phyloP scores from a whole-genome alignment of 2,113 vertebrate species.

The Lepidothrix coronata region DNA sequence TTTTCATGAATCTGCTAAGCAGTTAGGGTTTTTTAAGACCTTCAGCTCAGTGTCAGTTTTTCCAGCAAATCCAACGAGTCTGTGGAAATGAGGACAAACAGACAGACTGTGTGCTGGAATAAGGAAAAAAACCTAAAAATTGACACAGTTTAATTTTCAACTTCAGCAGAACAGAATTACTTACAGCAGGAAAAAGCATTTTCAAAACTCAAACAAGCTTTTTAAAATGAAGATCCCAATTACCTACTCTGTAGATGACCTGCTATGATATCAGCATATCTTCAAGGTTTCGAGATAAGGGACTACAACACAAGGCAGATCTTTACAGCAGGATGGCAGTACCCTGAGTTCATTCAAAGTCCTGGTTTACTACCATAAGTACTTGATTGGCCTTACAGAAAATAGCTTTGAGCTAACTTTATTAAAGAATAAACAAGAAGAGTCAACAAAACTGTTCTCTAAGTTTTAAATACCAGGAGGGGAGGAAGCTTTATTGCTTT shows the following conservation, averaged over 20 bases:
- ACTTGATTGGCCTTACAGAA: not conserved
- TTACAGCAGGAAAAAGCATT: not conserved
- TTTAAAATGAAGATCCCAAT: not conserved
- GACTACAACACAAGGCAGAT: not conserved
- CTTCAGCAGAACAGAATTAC: not conserved
- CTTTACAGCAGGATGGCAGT: slow-evolving; percentile 29
- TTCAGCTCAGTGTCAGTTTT: not conserved
- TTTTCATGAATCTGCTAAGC: not conserved
- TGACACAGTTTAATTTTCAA: not conserved
- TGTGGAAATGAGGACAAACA: not conserved
- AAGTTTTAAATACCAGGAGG: slow-evolving; percentile 40
- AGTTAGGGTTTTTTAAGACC: not conserved
- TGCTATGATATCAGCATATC: not conserved
- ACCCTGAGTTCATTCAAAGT: not conserved
- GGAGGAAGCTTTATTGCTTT: slow-evolving; percentile 55
- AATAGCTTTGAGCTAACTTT: slow-evolving; percentile 35
- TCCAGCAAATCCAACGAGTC: not conserved
- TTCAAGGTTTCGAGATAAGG: slow-evolving; percentile 48
- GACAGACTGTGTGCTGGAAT: not conserved
- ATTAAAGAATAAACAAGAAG: slow-evolving; percentile 45
- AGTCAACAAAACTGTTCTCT: slow-evolving; percentile 51
- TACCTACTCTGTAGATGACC: slow-evolving; percentile 5
- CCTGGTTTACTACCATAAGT: slow-evolving; percentile 17
- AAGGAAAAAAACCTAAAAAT: not conserved
- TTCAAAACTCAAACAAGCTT: not conserved